These are phyloP conservation scores for Morone chrysops DNA, from an alignment of 2,113 vertebrate species.

Conservation along the genomic window DNA sequence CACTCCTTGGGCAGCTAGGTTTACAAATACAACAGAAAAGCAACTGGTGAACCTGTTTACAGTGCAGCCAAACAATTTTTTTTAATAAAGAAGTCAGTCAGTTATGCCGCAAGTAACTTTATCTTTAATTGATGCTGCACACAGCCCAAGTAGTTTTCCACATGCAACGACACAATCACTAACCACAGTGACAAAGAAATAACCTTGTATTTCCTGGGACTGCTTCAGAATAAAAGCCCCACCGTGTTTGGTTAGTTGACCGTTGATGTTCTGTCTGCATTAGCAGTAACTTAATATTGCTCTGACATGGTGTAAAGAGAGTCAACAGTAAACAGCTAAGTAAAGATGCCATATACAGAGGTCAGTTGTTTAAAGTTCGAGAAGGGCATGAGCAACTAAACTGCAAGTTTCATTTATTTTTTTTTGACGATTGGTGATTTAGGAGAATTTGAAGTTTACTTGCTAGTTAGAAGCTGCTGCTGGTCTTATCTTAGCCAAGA, in stretches of 20 bases:
- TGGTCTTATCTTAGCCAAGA: conserved; percentile 7
- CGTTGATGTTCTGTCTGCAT: not conserved
- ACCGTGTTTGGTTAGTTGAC: too few relatives aligned
- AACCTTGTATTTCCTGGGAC: too few relatives aligned
- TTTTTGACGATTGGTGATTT: not conserved
- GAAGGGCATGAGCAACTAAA: not conserved
- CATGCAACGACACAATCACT: too few relatives aligned
- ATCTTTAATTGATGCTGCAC: not conserved
- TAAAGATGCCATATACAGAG: not conserved
- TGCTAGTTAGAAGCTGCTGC: not conserved
- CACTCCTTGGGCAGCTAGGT: too few relatives aligned
- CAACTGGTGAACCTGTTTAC: not conserved
- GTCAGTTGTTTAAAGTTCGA: not conserved
- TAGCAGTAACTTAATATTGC: not conserved
- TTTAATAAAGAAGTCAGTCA: not conserved
- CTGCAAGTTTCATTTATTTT: not conserved
- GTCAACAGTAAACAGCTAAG: not conserved
- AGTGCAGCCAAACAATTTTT: not conserved
- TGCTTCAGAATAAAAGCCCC: too few relatives aligned
- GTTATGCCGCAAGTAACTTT: not conserved
- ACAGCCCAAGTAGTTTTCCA: not conserved
- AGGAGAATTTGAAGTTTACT: not conserved
- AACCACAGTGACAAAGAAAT: too few relatives aligned
- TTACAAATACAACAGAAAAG: not conserved
- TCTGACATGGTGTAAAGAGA: not conserved